phyloP scores from a whole-genome alignment of 2,888 invertebrate species.

The Plebejus melissa region DNA sequence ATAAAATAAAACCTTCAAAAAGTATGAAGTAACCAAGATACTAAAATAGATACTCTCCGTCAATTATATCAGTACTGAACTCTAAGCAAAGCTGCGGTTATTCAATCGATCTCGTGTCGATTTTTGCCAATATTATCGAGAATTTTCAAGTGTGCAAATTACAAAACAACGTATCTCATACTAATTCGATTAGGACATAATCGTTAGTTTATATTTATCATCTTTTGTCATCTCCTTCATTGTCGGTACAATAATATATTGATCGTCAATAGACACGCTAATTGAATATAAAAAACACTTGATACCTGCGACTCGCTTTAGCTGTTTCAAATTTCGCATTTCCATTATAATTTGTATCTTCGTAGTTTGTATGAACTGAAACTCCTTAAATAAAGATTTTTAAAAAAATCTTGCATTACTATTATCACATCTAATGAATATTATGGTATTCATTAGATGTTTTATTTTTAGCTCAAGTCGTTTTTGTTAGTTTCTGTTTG shows the following conservation, averaged over 20 bases:
- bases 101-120: not conserved
- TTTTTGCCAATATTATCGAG: too few species aligned
- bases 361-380: too few species aligned
- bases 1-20: too few species aligned
- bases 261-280: not conserved
- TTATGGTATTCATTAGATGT: not conserved
- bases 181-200: not conserved
- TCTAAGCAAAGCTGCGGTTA: not conserved
- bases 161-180: not conserved
- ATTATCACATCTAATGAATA: too few species aligned
- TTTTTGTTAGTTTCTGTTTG: not conserved
- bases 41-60: too few species aligned
- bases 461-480: not conserved
- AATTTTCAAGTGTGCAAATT: not conserved
- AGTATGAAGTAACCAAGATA: too few species aligned
- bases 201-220: not conserved
- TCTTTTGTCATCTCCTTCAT: not conserved
- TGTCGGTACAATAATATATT: not conserved
- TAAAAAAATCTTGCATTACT: too few species aligned
- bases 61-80: not conserved
- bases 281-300: not conserved
- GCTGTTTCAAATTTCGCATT: not conserved
- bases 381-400: too few species aligned
- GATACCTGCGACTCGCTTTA: not conserved
- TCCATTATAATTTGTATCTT: not conserved